phyloP scores from a whole-genome alignment of 2,113 vertebrate species.

The Coregonus clupeaformis region DNA sequence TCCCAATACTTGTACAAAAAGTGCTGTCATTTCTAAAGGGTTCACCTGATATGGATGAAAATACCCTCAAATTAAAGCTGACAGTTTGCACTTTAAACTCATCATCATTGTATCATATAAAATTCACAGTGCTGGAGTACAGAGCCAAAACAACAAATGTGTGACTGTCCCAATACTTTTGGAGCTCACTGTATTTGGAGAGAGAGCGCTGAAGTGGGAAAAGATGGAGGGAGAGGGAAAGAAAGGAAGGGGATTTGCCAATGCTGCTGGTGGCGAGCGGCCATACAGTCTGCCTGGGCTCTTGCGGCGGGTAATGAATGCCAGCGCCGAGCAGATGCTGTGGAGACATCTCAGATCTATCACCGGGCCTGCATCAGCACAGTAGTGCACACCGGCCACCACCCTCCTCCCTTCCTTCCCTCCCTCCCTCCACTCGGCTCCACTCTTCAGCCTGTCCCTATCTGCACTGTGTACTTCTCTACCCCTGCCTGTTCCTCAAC shows the following conservation, averaged over 20 bases:
- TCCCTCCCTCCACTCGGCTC: constrained; percentile 15
- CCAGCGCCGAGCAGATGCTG: constrained; percentile 70
- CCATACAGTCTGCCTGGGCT: constrained; percentile 55
- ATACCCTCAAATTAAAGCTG: no score
- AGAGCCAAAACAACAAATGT: no score
- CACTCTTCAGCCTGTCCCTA: neutral
- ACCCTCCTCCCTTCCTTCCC: neutral
- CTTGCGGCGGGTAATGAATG: constrained; percentile 58
- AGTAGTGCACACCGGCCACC: constrained; percentile 4
- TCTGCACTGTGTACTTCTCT: neutral
- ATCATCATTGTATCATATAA: no score
- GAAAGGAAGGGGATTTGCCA: constrained; percentile 23
- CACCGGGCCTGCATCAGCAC: constrained; percentile 39
- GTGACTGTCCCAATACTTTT: no score
- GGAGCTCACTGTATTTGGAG: constrained; percentile 16
- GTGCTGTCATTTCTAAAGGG: no score
- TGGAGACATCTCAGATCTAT: constrained; percentile 63
- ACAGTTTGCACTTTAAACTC: no score
- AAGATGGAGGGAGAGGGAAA: neutral
- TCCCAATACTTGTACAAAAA: no score
- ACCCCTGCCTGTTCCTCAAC: neutral
- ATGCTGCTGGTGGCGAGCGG: constrained; percentile 51
- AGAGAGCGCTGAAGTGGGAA: constrained; percentile 12
- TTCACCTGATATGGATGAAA: no score
- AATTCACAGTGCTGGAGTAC: no score